Evolutionary conservation across 1,140 invertebrate species (phyloP).

Genomic region (Rhyzopertha dominica): DNA sequence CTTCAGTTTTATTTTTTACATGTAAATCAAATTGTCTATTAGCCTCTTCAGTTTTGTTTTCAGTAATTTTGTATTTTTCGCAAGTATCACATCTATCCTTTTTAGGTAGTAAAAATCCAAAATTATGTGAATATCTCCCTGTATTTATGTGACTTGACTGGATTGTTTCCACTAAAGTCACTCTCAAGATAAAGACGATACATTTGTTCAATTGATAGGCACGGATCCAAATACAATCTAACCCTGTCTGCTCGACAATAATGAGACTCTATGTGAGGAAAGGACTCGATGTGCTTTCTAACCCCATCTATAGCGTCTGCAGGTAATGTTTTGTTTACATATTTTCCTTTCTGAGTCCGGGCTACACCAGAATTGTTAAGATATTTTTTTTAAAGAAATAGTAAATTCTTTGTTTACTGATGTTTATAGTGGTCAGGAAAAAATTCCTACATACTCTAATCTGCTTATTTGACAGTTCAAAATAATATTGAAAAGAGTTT

Average conservation of each 20-base stretch:
- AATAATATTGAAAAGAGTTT: neutral
- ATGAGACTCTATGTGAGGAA: slow-evolving; percentile 16
- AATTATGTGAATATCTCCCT: slow-evolving; percentile 15
- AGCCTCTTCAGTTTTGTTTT: slow-evolving; percentile 1
- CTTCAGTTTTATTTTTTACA: slow-evolving; percentile 9
- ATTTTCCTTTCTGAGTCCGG: slow-evolving; percentile 1
- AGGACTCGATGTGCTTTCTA: slow-evolving; percentile 18
- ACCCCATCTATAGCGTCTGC: slow-evolving; percentile 14
- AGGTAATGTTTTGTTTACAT: slow-evolving; percentile 9
- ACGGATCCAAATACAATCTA: slow-evolving; percentile 15
- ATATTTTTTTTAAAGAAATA: neutral
- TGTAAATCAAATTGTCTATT: slow-evolving; percentile 8
- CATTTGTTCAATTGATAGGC: slow-evolving; percentile 18
- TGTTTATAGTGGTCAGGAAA: neutral
- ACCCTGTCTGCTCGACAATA: slow-evolving; percentile 14
- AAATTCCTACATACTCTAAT: slow-evolving; percentile 3
- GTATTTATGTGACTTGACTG: slow-evolving; percentile 14
- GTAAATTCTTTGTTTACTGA: slow-evolving; percentile 6
- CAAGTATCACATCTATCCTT: slow-evolving; percentile 24
- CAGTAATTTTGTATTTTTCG: slow-evolving; percentile 15
- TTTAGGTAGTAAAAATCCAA: slow-evolving; percentile 21
- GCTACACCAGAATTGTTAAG: slow-evolving; percentile 1
- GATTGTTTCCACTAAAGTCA: neutral
- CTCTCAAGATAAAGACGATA: slow-evolving; percentile 18
- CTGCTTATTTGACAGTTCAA: neutral